Base-by-base conservation (phyloP, 2,113 vertebrate species). In the Chloropsis cyanopogon region DNA sequence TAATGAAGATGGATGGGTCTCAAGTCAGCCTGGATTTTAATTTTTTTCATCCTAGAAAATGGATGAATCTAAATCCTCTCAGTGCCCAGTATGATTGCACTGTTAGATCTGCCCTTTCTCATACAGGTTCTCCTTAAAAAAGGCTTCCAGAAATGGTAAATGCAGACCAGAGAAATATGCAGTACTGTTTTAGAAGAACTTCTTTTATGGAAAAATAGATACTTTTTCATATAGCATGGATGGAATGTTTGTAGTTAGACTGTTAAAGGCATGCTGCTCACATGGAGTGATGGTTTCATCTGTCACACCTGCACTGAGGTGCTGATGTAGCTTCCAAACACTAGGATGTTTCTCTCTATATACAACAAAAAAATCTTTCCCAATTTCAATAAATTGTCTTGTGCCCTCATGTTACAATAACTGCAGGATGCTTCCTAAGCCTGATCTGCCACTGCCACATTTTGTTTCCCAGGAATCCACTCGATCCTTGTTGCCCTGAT, bases 401-500 rank as follows among this genome's bases (percentile, higher is more conserved):
- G 9, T 89, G 37, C 64, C 24, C 8, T 73, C 13, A 0, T 0
- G 6, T n/a, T 65, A 4, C 26, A 10, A 2, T 52, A 69, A 75
- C 12, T 5, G 9, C 31, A 68, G 57, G 39, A 25, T 11, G 35
- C n/a, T 73, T 49, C 47, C 31, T 79, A 16, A 37, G 16, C 4
- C 1, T 29, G 9, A 21, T 50, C 46, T 80, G 20, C 49, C 35
- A 5, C 56, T 78, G 23, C 0, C 16, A 8, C 7, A 0, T 78
- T 44, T 24, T 81, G 2, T 75, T 70, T 94, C 76, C 61, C 69
- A 99, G 99, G 99, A 65, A 98, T 99, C 92, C 98, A 98, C 93
- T 99, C 99, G 0, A 98, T 99, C 39, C 98, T 99, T 64, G 99
- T 99, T 24, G 99, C 99, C 35, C 97, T 99, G 6, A 99, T 99